Conservation (phyloP, 2,888 invertebrate species). For the Pogonocherus hispidulus region DNA sequence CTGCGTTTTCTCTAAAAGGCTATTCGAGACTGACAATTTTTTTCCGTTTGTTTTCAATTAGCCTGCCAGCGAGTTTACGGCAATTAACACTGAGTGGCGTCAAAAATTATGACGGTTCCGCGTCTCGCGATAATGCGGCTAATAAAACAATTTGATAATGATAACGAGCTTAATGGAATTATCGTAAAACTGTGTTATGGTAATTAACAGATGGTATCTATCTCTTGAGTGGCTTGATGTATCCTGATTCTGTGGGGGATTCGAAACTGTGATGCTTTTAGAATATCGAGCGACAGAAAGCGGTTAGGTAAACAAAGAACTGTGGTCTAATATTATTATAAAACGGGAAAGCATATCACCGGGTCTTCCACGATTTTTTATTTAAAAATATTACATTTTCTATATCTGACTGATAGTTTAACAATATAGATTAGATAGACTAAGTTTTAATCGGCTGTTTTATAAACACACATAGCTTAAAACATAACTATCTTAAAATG, state of each 20-base stretch:
- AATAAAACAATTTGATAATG: conserved; percentile 17
- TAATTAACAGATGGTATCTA: conserved; percentile 16
- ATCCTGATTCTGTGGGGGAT: neutral
- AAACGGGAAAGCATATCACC: too few species aligned
- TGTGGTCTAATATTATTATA: too few species aligned
- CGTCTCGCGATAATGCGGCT: neutral
- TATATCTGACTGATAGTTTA: too few species aligned
- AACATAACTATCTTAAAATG: too few species aligned
- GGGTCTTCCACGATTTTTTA: too few species aligned
- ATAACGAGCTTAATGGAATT: conserved; percentile 16
- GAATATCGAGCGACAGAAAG: too few species aligned
- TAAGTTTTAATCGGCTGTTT: too few species aligned
- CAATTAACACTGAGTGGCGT: conserved; percentile 14
- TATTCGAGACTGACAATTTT: neutral
- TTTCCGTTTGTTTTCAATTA: neutral
- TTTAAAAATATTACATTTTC: too few species aligned
- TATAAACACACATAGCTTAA: too few species aligned
- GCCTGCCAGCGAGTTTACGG: conserved; percentile 1
- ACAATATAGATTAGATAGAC: too few species aligned
- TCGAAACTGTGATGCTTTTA: too few species aligned
- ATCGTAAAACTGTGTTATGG: conserved; percentile 9
- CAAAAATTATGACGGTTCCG: conserved; percentile 4
- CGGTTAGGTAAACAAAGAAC: too few species aligned
- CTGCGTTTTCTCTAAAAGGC: neutral
- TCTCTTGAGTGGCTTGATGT: neutral